These are phyloP conservation scores for Cremastinae sp. DNA, from an alignment of 2,888 invertebrate species.

Conservation along the genomic window DNA sequence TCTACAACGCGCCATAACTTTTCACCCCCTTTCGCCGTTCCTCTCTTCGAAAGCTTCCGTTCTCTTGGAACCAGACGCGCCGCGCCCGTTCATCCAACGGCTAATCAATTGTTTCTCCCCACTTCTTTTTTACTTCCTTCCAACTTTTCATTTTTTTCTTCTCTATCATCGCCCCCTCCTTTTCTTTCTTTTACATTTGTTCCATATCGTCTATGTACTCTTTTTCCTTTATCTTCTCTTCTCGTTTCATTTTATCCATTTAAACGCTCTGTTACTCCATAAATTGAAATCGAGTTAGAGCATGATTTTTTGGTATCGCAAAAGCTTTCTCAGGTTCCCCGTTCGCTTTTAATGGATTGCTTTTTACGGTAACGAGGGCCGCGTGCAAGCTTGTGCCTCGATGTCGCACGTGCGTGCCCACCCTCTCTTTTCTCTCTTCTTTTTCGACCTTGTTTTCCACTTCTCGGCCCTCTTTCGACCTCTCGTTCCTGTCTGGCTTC, in stretches of 20 bases:
- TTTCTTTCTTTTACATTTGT: background rate
- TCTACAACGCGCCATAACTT: conserved; percentile 57
- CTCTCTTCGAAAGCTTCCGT: conserved; percentile 55
- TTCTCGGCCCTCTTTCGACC: conserved; percentile 20
- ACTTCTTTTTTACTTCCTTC: conserved; percentile 8
- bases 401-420: conserved; percentile 48
- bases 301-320: background rate
- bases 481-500: background rate
- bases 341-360: background rate
- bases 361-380: conserved; percentile 34
- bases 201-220: background rate
- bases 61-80: conserved; percentile 61
- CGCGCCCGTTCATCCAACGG: conserved; percentile 69
- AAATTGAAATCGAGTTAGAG: background rate
- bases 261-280: background rate
- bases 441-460: conserved; percentile 45
- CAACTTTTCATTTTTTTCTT: conserved; percentile 19
- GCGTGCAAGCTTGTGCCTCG: conserved; percentile 47
- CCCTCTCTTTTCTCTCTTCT: conserved; percentile 1
- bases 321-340: background rate
- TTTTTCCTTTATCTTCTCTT: background rate
- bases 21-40: conserved; percentile 31
- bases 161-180: background rate
- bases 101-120: conserved; percentile 66
- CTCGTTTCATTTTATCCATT: background rate